These are phyloP conservation scores for Colaptes auratus DNA, from an alignment of 2,113 vertebrate genomes.

Conservation along the genomic window DNA sequence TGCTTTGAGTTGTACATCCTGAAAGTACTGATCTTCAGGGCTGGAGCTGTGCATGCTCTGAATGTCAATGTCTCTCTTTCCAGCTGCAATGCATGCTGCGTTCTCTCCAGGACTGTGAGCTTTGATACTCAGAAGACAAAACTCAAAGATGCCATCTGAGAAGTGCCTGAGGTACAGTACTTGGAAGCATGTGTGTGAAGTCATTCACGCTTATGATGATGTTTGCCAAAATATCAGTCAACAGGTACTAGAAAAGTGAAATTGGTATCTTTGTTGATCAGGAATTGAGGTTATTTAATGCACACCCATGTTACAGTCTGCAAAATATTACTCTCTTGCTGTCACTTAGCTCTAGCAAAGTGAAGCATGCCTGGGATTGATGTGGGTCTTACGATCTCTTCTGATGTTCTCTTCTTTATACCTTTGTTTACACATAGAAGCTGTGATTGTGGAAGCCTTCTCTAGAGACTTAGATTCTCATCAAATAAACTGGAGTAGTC, in stretches of 20 bases:
- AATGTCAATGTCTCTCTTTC: constrained; percentile 55
- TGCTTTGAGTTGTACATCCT: neutral
- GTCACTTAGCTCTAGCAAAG: neutral
- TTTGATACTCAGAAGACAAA: constrained; percentile 63
- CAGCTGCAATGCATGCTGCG: constrained; percentile 71
- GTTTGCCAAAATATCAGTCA: constrained; percentile 23
- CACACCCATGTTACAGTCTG: neutral
- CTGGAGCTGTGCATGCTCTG: neutral
- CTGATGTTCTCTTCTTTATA: neutral
- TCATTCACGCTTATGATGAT: neutral
- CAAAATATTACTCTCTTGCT: neutral
- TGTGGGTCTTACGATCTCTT: neutral
- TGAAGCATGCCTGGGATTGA: neutral
- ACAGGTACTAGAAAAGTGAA: neutral
- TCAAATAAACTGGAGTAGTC: neutral
- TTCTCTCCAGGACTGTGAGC: constrained; percentile 47
- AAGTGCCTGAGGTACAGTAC: constrained; percentile 86
- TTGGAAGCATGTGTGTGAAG: neutral
- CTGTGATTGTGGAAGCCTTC: neutral
- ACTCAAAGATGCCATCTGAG: constrained; percentile 91
- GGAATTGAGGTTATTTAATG: neutral
- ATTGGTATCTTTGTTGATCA: neutral
- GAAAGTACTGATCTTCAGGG: constrained; percentile 3
- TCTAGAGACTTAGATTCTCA: neutral
- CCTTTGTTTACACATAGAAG: neutral